Evolutionary conservation across 2,888 invertebrate genomes (phyloP), one percentile per base, ranked within the genome.

Genomic region (Agonopterix subpropinquella): DNA sequence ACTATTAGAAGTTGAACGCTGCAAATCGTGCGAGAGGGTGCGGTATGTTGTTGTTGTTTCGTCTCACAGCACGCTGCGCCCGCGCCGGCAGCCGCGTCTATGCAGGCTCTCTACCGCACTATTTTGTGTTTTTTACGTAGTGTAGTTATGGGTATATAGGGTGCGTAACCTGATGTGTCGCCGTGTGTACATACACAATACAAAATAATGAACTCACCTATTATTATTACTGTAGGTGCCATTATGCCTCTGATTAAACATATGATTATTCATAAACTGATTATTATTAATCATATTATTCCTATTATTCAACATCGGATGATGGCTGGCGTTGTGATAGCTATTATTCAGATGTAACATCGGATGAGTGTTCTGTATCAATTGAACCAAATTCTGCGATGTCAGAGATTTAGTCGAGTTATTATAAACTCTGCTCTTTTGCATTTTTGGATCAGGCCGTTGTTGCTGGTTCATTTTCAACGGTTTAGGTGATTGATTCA

Each of bases 321-420:
- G 86, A 48, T 88, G 86, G 7, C 67, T 83, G 0, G 83, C 85
- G n/a, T 88, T 89, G 11, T 86, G 83, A 42, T 68, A 81, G 48
- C 82, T 80, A 50, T 76, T 81, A 28, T 77, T 77, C 9, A 71
- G 73, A 28, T 85, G 80, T 47, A 88, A 44, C 80, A 88, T 86
- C 0, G 88, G 89, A 57, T 89, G 89, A 0, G 88, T 86, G 44
- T 80, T 84, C 58, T 89, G 88, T 13, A 89, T 81, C 0, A 83
- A 43, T 43, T 89, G 88, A 0, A 88, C 89, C 28, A 89, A 50
- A 47, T 82, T 86, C 53, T 85, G 82, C 0, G 85, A 82, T 0
- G 76, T 72, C 53, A 74, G 59, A 4, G 58, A 49, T 28, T 68
- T 70, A 46, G 75, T 70, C 0, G 76, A 73, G n/a, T 80, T 84